Evolutionary conservation across 2,888 invertebrate species (phyloP).

Genomic region (Cerastis leucographa): DNA sequence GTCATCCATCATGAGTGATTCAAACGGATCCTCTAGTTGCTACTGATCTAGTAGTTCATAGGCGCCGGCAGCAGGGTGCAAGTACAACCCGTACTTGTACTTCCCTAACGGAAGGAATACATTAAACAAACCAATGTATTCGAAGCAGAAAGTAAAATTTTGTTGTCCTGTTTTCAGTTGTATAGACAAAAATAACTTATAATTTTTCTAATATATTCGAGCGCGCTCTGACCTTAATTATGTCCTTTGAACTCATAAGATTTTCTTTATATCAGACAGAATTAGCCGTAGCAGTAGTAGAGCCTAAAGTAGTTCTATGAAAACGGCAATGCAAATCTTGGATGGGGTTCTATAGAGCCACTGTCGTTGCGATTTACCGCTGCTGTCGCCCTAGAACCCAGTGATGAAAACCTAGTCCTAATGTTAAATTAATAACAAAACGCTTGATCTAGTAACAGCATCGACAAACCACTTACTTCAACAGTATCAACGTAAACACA

Average conservation of each 20-base stretch:
- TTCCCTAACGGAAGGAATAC: too few species aligned
- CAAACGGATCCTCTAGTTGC: neutral
- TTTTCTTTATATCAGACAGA: too few species aligned
- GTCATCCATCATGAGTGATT: conserved; percentile 21
- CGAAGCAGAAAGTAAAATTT: too few species aligned
- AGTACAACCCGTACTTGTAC: too few species aligned
- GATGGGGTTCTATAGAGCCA: neutral
- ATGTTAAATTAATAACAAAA: neutral
- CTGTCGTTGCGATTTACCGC: neutral
- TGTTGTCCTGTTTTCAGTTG: too few species aligned
- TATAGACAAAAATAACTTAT: too few species aligned
- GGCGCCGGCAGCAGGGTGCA: too few species aligned
- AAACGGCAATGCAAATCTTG: neutral
- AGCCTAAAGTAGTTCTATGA: neutral
- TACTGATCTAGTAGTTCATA: neutral
- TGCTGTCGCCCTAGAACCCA: neutral
- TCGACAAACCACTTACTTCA: neutral
- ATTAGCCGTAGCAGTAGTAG: neutral
- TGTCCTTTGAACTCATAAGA: too few species aligned
- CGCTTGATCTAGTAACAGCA: neutral
- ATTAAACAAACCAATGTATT: too few species aligned
- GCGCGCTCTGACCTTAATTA: too few species aligned
- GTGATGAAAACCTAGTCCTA: neutral
- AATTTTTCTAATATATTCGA: too few species aligned
- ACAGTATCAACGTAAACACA: neutral